A percentile compares a stretch with the other conserved stretches of the same genome.
These are phyloP conservation scores for Pachypeltis micranthus DNA, from an alignment of 1,140 invertebrate species.

Conservation along the genomic window DNA sequence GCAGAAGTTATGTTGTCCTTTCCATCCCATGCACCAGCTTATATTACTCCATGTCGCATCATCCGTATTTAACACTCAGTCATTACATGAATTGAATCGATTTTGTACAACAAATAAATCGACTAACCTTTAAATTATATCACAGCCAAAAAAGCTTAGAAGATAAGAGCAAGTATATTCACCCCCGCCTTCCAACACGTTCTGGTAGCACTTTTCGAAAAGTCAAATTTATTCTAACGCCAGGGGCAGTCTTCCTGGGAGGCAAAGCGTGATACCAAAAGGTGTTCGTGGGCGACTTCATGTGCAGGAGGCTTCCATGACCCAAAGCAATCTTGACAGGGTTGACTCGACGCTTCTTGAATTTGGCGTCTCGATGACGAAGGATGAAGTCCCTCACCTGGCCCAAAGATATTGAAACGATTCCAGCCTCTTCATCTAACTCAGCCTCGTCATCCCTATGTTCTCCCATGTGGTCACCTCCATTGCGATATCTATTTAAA, in stretches of 20 bases:
- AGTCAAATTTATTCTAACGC: conserved; percentile 54
- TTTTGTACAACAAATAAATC: no score
- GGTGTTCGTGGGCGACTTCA: conserved; percentile 60
- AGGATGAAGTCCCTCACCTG: conserved; percentile 52
- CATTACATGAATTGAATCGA: no score
- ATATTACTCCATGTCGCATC: no score
- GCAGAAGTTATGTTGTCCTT: no score
- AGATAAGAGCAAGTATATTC: no score
- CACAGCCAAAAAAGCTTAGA: no score
- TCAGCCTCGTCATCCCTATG: conserved; percentile 60
- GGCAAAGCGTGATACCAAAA: conserved; percentile 61
- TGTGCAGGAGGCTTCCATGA: conserved; percentile 53
- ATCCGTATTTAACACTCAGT: no score
- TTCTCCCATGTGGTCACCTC: conserved; percentile 56
- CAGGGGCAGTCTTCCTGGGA: conserved; percentile 40
- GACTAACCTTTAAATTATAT: no score
- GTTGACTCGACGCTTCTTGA: conserved; percentile 36
- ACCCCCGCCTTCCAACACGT: not conserved
- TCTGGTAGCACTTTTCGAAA: conserved; percentile 41
- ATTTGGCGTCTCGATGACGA: conserved; percentile 43
- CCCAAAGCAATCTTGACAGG: conserved; percentile 47
- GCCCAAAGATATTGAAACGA: conserved; percentile 56
- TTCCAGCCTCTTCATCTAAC: conserved; percentile 45
- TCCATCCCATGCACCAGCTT: no score
- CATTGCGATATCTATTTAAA: conserved; percentile 55